Evolutionary conservation across 2,113 vertebrate genomes (phyloP).

Genomic region (Brienomyrus longianalis): DNA sequence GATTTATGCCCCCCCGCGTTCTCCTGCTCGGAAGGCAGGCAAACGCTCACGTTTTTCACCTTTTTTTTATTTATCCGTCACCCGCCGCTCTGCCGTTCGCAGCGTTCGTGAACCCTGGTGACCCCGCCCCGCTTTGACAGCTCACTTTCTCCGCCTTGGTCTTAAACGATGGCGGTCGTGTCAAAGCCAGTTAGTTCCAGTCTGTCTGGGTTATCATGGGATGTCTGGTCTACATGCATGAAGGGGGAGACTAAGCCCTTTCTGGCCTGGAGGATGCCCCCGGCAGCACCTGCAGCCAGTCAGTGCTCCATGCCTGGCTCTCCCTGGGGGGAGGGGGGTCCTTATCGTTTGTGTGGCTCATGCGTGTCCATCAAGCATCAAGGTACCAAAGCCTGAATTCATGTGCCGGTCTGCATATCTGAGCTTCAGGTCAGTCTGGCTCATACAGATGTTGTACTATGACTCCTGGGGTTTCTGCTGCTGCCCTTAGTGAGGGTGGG

Average conservation of each 20-base stretch:
- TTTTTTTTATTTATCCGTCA: not conserved
- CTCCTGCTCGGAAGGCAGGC: too few relatives aligned
- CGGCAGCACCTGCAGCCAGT: not conserved
- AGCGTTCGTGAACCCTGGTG: not conserved
- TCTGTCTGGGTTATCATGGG: not conserved
- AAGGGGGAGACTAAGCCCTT: not conserved
- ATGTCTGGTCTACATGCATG: not conserved
- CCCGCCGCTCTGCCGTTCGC: not conserved
- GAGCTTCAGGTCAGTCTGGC: not conserved
- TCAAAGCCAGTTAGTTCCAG: not conserved
- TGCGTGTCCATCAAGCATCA: too few relatives aligned
- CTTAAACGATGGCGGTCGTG: not conserved
- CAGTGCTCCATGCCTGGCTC: not conserved
- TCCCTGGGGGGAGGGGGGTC: not conserved
- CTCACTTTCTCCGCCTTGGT: not conserved
- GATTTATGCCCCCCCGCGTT: not conserved
- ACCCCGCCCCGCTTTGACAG: not conserved
- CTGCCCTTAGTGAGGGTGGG: conserved; percentile 22
- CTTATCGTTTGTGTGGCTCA: too few relatives aligned
- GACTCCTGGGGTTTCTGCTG: conserved; percentile 34
- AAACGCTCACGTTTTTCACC: not conserved
- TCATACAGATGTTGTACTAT: conserved; percentile 39
- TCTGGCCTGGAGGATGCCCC: not conserved
- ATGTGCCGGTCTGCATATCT: not conserved
- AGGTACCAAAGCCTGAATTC: not conserved